A percentile compares a stretch with the other conserved stretches of the same genome.
phyloP scores from a whole-genome alignment of 2,797 vertebrate species.

The Botia kubotai region DNA sequence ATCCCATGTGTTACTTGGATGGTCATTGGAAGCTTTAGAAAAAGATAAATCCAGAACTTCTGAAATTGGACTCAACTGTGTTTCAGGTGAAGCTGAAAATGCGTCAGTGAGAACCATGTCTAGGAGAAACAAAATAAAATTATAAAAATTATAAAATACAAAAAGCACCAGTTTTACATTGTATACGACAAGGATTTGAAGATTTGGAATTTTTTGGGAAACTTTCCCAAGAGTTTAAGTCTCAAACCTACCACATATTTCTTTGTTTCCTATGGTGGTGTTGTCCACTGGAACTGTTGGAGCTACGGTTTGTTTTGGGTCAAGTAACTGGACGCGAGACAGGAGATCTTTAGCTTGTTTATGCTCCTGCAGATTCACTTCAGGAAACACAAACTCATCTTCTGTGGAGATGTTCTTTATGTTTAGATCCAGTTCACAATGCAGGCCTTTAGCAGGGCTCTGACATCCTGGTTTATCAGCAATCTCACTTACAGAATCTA shows the following conservation, averaged over 20 bases:
- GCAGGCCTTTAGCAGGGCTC: slow-evolving; percentile 5
- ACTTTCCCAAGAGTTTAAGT: not conserved
- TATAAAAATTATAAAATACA: too few species aligned
- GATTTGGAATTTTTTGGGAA: too few species aligned
- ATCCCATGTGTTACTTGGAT: slow-evolving; percentile 2
- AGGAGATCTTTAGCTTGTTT: slow-evolving; percentile 6
- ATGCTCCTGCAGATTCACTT: not conserved
- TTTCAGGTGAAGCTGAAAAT: slow-evolving; percentile 5
- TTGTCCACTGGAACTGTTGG: not conserved
- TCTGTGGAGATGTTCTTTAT: slow-evolving; percentile 11
- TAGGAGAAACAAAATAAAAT: slow-evolving; percentile 2
- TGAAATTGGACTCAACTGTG: not conserved
- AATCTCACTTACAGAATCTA: not conserved
- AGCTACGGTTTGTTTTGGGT: not conserved
- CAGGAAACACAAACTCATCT: slow-evolving; percentile 13
- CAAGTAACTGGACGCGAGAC: not conserved
- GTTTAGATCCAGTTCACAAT: slow-evolving; percentile 13
- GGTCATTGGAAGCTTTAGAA: slow-evolving; percentile 8
- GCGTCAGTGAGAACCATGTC: slow-evolving; percentile 5
- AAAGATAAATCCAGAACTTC: not conserved
- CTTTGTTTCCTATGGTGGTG: not conserved
- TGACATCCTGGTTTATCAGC: slow-evolving; percentile 2
- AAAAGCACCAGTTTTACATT: too few species aligned
- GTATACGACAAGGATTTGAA: too few species aligned
- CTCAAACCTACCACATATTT: not conserved